Percentiles rank a stretch among this genome's conserved stretches.
Evolutionary conservation across 2,888 invertebrate genomes (phyloP).

Genomic region (Chrysomela aeneicollis): DNA sequence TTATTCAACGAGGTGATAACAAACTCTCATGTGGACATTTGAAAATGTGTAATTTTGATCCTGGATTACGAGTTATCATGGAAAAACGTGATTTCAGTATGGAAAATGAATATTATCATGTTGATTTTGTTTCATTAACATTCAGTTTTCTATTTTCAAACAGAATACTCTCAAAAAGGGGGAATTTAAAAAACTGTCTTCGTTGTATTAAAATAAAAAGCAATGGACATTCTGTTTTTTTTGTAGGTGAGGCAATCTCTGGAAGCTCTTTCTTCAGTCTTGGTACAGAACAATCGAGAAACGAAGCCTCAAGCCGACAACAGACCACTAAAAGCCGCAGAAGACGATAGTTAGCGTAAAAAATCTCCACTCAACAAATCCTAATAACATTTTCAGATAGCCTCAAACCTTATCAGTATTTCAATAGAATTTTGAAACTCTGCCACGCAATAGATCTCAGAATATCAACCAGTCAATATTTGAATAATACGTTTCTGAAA

Average conservation of each 20-base stretch:
- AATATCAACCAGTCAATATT: slow-evolving; percentile 15
- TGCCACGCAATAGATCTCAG: slow-evolving; percentile 20
- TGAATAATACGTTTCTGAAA: neutral
- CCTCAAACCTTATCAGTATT: slow-evolving; percentile 39
- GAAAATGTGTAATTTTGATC: too few species aligned
- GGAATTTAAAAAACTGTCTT: too few species aligned
- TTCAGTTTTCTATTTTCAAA: too few species aligned
- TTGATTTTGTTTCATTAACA: too few species aligned
- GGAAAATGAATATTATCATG: too few species aligned
- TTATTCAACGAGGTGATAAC: too few species aligned
- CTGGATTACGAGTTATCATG: too few species aligned
- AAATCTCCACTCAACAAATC: slow-evolving; percentile 10
- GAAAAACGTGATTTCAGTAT: too few species aligned
- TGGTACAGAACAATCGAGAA: slow-evolving; percentile 50
- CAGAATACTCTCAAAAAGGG: too few species aligned
- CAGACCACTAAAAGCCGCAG: slow-evolving; percentile 32
- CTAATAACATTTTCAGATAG: slow-evolving; percentile 1
- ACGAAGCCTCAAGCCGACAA: slow-evolving; percentile 23
- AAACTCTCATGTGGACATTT: too few species aligned
- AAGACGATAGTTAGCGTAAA: slow-evolving; percentile 37
- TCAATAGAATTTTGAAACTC: slow-evolving; percentile 28
- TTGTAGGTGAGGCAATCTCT: slow-evolving; percentile 80
- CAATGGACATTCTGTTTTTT: too few species aligned
- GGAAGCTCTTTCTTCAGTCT: slow-evolving; percentile 78
- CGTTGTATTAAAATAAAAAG: too few species aligned